A percentile compares a stretch with the other conserved stretches of the same genome.
Evolutionary conservation across 2,888 invertebrate species (phyloP).

Genomic region (Opisthograptis luteolata): DNA sequence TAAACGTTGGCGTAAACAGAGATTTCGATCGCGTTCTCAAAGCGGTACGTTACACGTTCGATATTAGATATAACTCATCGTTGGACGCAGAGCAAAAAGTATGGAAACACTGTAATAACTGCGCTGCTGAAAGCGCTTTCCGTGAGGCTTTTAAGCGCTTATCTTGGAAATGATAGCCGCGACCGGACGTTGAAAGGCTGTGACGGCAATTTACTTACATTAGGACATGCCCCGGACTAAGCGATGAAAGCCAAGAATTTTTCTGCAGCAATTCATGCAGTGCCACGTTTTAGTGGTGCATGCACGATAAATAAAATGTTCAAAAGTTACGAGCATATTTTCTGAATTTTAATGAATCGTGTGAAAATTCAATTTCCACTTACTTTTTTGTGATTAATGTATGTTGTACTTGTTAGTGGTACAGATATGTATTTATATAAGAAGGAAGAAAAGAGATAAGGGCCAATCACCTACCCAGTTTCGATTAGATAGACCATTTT

Average conservation of each 20-base stretch:
- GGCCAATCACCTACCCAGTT: no score
- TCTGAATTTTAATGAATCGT: no score
- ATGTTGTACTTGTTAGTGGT: no score
- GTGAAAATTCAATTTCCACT: no score
- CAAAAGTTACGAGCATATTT: conserved; percentile 3
- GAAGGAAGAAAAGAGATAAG: no score
- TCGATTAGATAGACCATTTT: no score
- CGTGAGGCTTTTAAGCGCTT: conserved; percentile 83
- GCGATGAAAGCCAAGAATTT: conserved; percentile 54
- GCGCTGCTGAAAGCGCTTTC: conserved; percentile 77
- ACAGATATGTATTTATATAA: no score
- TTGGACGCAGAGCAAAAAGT: conserved; percentile 67
- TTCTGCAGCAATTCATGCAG: conserved; percentile 50
- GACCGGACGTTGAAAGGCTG: conserved; percentile 80
- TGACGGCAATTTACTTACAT: conserved; percentile 83
- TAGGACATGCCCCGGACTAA: conserved; percentile 69
- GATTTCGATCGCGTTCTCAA: conserved; percentile 49
- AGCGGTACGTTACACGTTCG: conserved; percentile 48
- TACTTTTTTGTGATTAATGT: no score
- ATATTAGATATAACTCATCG: conserved; percentile 56
- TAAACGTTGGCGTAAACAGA: conserved; percentile 34
- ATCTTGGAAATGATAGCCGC: conserved; percentile 82
- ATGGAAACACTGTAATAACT: conserved; percentile 70
- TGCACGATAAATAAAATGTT: conserved; percentile 22
- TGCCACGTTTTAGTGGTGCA: conserved; percentile 23